Percentiles rank a stretch among this genome's conserved stretches.
phyloP scores from a whole-genome alignment of 2,888 invertebrate genomes.

The Augochlorella aurata region DNA sequence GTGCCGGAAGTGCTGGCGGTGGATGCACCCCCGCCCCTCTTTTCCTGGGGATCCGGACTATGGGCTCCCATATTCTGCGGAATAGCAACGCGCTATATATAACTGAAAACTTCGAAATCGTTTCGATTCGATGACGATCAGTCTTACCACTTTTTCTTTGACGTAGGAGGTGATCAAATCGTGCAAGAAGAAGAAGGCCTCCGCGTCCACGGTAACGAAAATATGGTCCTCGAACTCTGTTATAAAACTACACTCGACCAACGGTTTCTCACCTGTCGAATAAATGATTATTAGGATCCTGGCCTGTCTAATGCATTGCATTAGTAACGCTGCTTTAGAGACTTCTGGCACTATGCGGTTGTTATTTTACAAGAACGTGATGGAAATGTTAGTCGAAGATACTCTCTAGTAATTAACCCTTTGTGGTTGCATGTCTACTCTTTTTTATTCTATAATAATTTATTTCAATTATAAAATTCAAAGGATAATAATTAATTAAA shows the following conservation, averaged over 20 bases:
- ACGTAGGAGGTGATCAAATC: conserved; percentile 98
- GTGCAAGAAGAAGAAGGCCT: conserved; percentile 98
- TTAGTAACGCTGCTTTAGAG: conserved; percentile 9
- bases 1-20: conserved; percentile 63
- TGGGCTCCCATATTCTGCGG: conserved; percentile 76
- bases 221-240: conserved; percentile 99
- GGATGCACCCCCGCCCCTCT: conserved; percentile 67
- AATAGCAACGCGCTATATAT: neutral
- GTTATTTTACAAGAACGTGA: neutral
- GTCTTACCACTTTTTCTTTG: conserved; percentile 91
- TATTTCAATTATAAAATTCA: too few relatives aligned
- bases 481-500: too few relatives aligned
- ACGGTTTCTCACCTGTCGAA: conserved; percentile 88
- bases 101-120: neutral
- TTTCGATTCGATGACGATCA: conserved; percentile 35
- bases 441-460: neutral
- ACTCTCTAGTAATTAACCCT: neutral
- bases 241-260: conserved; percentile 97
- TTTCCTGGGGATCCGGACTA: conserved; percentile 80
- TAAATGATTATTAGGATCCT: conserved; percentile 1
- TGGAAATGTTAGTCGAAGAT: neutral
- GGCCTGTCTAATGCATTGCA: neutral
- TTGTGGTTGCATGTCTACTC: too few relatives aligned
- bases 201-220: conserved; percentile 98
- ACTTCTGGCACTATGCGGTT: neutral